phyloP scores from a whole-genome alignment of 1,140 invertebrate genomes.

The Hormaphis cornu region DNA sequence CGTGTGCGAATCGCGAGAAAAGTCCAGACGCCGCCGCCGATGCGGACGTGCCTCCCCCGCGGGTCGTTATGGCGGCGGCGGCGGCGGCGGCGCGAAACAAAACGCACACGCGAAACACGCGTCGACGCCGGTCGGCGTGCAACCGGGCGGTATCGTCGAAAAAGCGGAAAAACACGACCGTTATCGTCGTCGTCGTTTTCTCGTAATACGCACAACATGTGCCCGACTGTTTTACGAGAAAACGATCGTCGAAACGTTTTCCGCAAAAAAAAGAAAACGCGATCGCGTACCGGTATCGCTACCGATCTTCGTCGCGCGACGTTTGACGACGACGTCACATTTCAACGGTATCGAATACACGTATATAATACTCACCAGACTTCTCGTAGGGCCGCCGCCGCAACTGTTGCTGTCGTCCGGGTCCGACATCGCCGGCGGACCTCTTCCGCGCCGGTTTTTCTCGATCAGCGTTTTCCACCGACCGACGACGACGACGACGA shows the following conservation, averaged over 20 bases:
- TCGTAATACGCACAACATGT: too few relatives aligned
- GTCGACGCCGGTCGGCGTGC: background rate
- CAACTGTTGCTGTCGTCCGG: constrained; percentile 23
- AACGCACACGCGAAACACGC: background rate
- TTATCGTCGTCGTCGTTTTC: too few relatives aligned
- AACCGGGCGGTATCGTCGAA: background rate
- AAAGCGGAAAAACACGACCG: background rate
- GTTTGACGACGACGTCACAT: background rate
- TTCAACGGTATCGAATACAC: background rate
- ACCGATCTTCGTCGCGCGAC: too few relatives aligned
- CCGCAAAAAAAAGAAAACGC: too few relatives aligned
- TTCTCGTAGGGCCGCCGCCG: background rate
- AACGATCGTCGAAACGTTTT: too few relatives aligned
- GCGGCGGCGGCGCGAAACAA: constrained; percentile 7
- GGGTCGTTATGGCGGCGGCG: constrained; percentile 13
- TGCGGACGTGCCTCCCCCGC: constrained; percentile 30
- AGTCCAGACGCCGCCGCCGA: background rate
- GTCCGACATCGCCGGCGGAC: background rate
- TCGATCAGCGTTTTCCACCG: too few relatives aligned
- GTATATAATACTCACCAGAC: too few relatives aligned
- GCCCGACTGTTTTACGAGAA: too few relatives aligned
- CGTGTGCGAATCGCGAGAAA: too few relatives aligned
- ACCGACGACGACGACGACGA: too few relatives aligned
- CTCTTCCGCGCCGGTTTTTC: too few relatives aligned
- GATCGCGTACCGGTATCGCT: too few relatives aligned